These are phyloP conservation scores for Malurus alboscapulatus DNA, from an alignment of 2,113 vertebrate genomes.

Conservation along the genomic window DNA sequence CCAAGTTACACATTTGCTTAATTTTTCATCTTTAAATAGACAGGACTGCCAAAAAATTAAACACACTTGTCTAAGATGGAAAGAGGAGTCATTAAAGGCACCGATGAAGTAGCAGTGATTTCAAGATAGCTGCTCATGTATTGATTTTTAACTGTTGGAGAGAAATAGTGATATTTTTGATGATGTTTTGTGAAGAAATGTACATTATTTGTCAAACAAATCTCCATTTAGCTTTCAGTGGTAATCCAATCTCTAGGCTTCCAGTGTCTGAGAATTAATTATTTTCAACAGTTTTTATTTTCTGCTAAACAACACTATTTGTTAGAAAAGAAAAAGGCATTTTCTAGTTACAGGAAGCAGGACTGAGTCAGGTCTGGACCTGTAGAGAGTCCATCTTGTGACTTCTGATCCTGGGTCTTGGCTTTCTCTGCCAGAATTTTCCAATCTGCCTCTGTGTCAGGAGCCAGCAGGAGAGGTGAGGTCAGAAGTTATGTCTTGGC, in stretches of 20 bases:
- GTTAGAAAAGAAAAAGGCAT: background rate
- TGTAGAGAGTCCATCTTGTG: background rate
- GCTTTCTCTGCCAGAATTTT: background rate
- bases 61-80: background rate
- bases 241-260: background rate
- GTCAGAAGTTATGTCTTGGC: background rate
- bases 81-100: background rate
- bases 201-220: background rate
- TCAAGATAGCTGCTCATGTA: background rate
- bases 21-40: constrained; percentile 32
- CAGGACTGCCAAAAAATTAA: background rate
- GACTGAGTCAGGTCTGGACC: background rate
- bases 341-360: background rate
- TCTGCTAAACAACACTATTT: background rate
- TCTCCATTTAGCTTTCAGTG: background rate
- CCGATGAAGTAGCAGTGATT: background rate
- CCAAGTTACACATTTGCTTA: background rate
- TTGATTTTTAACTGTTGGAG: background rate
- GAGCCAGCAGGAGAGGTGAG: background rate
- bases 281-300: background rate
- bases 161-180: background rate
- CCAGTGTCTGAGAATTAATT: background rate
- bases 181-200: background rate
- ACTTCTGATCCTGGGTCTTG: background rate
- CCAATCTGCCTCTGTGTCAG: fast-evolving